Base-by-base conservation (phyloP, 2,113 vertebrate species). In the Thomomys bottae region DNA sequence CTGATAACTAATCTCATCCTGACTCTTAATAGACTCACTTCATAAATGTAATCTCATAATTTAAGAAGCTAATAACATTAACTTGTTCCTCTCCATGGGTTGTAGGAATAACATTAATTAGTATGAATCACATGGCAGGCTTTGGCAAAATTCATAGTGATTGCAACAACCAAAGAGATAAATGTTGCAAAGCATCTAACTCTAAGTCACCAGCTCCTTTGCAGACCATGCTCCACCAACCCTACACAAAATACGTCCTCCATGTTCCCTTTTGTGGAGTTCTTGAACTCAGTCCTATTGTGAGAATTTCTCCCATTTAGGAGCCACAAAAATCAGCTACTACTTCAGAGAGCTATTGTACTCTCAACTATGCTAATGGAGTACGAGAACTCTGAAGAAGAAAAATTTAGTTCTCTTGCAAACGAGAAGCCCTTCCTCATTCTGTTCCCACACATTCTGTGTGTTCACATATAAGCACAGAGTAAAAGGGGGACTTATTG, bases 41-140 rank as follows among this genome's bases (percentile, higher is more conserved):
- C 84, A 87, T 77, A 92, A 87, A 84, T 64, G 83, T 59, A n/a
- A 93, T 81, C 57, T 77, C 88, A 34, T 26, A 76, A 32, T 49
- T 76, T 90, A 40, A 90, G 36, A 84, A 77, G 57, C 21, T 70
- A 66, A 89, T 57, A 77, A 77, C 21, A 81, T 87, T 72, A 92
- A 89, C 21, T 64, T 83, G 30, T n/a, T 90, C 57, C 87, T 90
- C 84, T 81, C 93, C 17, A 81, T 23, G 40, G 38, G 32, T 40
- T 84, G 36, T 18, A 15, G 42, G 20, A 71, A 68, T 12, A 81
- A 59, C 64, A 79, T 66, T 66, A 72, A 75, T 84, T 75, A 85
- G 23, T 87, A 12, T 36, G 91, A 90, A 79, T 89, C 42, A 61
- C 12, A 61, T 94, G 81, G 84, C 0, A 79, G 68, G 77, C 24